phyloP scores from a whole-genome alignment of 1,140 invertebrate species.

The Leptestheria dahalacensis region DNA sequence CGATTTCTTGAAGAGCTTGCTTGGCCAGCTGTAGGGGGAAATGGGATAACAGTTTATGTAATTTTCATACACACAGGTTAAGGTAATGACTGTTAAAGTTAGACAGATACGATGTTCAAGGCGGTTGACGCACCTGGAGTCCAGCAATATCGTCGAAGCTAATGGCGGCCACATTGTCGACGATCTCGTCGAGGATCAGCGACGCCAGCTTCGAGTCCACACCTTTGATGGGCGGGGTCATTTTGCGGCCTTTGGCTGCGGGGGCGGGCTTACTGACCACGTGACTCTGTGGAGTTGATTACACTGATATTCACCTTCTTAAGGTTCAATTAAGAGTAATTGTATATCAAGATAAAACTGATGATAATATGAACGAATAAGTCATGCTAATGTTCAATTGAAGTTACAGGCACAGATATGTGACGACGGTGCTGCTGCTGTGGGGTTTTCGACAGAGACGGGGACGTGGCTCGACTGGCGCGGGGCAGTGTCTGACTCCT shows the following conservation, averaged over 20 bases:
- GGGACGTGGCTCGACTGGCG: not conserved
- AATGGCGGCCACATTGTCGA: conserved; percentile 32
- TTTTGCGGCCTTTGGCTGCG: not conserved
- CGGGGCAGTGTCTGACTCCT: not conserved
- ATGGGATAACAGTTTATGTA: no score
- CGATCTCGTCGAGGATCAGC: conserved; percentile 27
- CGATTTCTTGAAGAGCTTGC: conserved; percentile 93
- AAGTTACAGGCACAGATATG: conserved; percentile 1
- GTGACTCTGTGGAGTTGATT: not conserved
- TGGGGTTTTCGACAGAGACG: not conserved
- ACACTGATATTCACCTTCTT: not conserved
- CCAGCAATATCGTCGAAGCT: conserved; percentile 38
- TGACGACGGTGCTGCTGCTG: not conserved
- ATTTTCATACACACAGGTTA: no score
- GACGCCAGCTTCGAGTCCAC: conserved; percentile 31
- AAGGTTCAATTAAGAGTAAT: not conserved
- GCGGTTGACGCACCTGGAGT: conserved; percentile 3
- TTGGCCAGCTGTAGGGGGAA: conserved; percentile 54
- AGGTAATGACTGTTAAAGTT: not conserved
- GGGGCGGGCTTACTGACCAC: not conserved
- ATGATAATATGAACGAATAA: not conserved
- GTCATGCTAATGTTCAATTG: not conserved
- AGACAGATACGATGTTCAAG: not conserved
- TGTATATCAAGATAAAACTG: not conserved
- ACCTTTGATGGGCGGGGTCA: conserved; percentile 6